Evolutionary conservation across 2,888 invertebrate species (phyloP).

Genomic region (Aquatica leii): DNA sequence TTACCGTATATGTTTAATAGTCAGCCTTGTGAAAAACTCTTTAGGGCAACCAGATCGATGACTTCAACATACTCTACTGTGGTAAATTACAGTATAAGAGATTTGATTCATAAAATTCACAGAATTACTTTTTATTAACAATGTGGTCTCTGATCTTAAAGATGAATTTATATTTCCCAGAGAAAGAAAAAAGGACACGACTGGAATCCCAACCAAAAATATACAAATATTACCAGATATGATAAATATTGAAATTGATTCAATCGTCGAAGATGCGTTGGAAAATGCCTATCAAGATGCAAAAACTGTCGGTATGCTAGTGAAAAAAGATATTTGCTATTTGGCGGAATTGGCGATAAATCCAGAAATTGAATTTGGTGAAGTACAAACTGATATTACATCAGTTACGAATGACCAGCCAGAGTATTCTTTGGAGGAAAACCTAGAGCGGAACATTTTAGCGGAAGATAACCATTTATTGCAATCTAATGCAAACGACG

Average conservation of each 20-base stretch:
- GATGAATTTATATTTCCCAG: not conserved
- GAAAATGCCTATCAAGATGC: too few species aligned
- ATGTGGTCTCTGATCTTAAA: not conserved
- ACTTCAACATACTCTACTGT: constrained; percentile 1
- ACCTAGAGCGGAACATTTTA: not conserved
- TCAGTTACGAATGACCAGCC: too few species aligned
- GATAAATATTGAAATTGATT: too few species aligned
- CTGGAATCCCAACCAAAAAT: too few species aligned
- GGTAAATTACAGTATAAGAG: constrained; percentile 4
- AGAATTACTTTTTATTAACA: not conserved
- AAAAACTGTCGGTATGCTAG: too few species aligned
- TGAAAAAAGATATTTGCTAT: too few species aligned
- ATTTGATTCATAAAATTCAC: not conserved
- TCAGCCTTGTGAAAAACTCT: not conserved
- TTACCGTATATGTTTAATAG: not conserved
- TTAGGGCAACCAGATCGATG: not conserved
- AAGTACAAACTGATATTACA: too few species aligned
- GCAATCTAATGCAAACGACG: not conserved
- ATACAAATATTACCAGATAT: too few species aligned
- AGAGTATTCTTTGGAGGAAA: not conserved
- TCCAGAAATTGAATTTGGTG: too few species aligned
- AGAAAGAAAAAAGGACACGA: constrained; percentile 4
- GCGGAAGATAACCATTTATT: not conserved
- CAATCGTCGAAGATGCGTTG: not conserved
- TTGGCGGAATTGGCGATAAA: too few species aligned